Evolutionary conservation across 1,140 invertebrate species (phyloP).

Genomic region (Chymomyza costata): DNA sequence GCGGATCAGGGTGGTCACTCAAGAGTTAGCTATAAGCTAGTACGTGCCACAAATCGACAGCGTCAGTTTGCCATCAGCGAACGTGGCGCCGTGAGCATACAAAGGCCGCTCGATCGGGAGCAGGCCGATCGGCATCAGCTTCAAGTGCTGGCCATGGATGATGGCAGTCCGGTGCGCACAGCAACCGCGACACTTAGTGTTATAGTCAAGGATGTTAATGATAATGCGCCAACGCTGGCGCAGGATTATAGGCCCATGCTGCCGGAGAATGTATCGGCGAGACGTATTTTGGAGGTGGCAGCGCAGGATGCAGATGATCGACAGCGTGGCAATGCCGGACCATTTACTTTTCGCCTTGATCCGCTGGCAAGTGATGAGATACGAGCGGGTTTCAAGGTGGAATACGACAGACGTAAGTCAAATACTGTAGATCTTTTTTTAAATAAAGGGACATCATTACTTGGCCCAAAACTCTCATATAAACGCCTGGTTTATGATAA

Average conservation of each 20-base stretch:
- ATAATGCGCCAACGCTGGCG: constrained; percentile 79
- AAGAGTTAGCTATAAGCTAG: constrained; percentile 78
- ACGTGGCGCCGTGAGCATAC: constrained; percentile 80
- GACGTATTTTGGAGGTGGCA: constrained; percentile 80
- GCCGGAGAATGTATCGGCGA: constrained; percentile 79
- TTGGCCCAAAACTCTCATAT: too few relatives aligned
- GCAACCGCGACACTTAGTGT: constrained; percentile 82
- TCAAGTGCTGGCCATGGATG: constrained; percentile 80
- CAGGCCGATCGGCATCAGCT: constrained; percentile 78
- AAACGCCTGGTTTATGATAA: too few relatives aligned
- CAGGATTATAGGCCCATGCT: constrained; percentile 81
- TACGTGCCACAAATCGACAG: constrained; percentile 79
- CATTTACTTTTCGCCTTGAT: constrained; percentile 80
- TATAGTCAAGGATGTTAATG: constrained; percentile 82
- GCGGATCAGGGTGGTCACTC: constrained; percentile 79
- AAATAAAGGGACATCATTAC: constrained; percentile 1
- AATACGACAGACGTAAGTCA: constrained; percentile 78
- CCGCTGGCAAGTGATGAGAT: constrained; percentile 79
- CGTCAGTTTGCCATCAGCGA: constrained; percentile 79
- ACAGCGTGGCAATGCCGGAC: constrained; percentile 80
- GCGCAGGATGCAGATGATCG: constrained; percentile 82
- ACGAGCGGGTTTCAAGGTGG: constrained; percentile 79
- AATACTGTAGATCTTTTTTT: too few relatives aligned
- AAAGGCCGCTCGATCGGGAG: constrained; percentile 78
- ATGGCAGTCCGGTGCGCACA: constrained; percentile 80